These are phyloP conservation scores for Chiroxiphia lanceolata DNA, from an alignment of 2,797 vertebrate genomes.

Conservation along the genomic window DNA sequence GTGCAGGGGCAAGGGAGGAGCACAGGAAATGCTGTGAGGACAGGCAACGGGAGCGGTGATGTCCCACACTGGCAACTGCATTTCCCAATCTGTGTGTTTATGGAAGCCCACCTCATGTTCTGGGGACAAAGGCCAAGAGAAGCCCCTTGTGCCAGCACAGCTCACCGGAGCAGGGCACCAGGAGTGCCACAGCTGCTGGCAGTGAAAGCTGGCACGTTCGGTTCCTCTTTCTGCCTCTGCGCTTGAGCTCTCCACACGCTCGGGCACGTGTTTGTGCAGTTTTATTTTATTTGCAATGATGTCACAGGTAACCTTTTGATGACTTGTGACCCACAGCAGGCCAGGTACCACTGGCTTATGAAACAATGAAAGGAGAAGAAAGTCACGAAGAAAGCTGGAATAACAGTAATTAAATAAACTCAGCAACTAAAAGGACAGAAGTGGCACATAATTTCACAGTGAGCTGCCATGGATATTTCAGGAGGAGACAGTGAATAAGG, in stretches of 20 bases:
- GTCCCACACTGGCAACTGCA: accelerated
- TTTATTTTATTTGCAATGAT: slow-evolving; percentile 10
- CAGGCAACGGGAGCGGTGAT: accelerated
- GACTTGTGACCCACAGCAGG: slow-evolving; percentile 42
- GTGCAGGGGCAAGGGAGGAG: neutral
- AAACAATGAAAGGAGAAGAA: neutral
- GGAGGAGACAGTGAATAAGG: neutral
- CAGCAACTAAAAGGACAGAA: neutral
- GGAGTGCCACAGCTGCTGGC: neutral
- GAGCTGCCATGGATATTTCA: neutral
- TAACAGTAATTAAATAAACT: neutral
- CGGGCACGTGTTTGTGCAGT: neutral
- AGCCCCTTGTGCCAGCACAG: neutral
- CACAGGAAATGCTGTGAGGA: neutral
- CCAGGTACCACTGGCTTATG: neutral
- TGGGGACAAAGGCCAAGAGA: neutral
- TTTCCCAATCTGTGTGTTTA: neutral
- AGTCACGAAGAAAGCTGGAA: neutral
- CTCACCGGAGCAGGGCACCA: neutral
- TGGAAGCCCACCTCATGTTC: neutral
- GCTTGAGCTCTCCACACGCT: neutral
- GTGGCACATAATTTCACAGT: neutral
- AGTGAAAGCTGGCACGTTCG: neutral
- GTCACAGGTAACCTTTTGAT: slow-evolving; percentile 31
- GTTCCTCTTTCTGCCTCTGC: neutral